phyloP scores from a whole-genome alignment of 2,113 vertebrate genomes.

The Clarias batrachus region DNA sequence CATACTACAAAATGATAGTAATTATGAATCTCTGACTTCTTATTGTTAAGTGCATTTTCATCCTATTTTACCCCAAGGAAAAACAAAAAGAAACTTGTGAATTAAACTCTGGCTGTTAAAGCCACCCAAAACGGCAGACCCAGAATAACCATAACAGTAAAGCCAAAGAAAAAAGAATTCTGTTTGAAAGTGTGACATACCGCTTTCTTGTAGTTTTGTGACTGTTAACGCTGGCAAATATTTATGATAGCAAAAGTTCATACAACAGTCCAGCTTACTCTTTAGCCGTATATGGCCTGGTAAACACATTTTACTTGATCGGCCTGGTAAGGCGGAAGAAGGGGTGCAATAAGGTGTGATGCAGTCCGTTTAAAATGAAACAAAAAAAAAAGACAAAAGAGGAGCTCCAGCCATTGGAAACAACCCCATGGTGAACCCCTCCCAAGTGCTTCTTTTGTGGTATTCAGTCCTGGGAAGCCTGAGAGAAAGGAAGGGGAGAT shows the following conservation, averaged over 20 bases:
- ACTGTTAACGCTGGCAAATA: conserved; percentile 90
- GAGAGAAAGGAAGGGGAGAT: conserved; percentile 67
- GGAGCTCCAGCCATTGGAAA: conserved; percentile 53
- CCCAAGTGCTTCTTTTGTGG: conserved; percentile 78
- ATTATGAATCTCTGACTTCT: background rate
- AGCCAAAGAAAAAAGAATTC: conserved; percentile 76
- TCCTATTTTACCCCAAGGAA: background rate
- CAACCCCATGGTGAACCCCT: conserved; percentile 73
- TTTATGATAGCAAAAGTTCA: conserved; percentile 91
- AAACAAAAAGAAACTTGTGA: background rate
- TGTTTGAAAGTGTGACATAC: conserved; percentile 93
- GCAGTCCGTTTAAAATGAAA: conserved; percentile 62
- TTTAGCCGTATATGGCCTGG: conserved; percentile 83
- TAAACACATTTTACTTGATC: conserved; percentile 82
- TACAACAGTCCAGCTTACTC: conserved; percentile 93
- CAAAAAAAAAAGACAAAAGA: conserved; percentile 47
- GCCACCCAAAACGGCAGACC: conserved; percentile 34
- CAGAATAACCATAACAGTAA: conserved; percentile 59
- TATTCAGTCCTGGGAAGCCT: conserved; percentile 87
- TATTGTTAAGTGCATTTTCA: background rate
- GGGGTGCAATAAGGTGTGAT: conserved; percentile 64
- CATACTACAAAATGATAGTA: background rate
- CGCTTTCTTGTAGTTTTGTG: conserved; percentile 93
- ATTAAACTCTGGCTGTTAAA: background rate
- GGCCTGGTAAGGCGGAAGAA: conserved; percentile 85